A percentile compares a stretch with the other conserved stretches of the same genome.
Evolutionary conservation across 2,113 vertebrate genomes (phyloP).

Genomic region (Daubentonia madagascariensis): DNA sequence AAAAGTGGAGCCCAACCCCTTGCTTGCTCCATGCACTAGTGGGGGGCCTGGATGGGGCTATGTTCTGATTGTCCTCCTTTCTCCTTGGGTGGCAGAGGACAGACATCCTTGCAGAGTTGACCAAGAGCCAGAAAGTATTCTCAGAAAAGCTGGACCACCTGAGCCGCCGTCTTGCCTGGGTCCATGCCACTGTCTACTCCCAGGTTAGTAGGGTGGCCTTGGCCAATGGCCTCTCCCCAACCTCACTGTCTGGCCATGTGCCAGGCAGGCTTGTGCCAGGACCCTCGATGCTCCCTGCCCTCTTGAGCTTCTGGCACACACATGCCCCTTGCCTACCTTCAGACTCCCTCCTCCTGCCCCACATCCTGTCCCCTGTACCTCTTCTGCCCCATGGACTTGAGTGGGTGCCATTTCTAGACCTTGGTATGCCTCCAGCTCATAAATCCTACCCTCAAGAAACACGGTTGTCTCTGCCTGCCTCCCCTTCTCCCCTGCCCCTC

Average conservation of each 20-base stretch:
- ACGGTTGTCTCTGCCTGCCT: not conserved
- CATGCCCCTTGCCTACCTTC: fast-evolving
- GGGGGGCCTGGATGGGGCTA: not conserved
- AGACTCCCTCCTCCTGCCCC: too few species aligned
- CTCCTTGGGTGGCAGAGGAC: constrained; percentile 85
- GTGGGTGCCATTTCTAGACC: not conserved
- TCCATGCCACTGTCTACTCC: constrained; percentile 99
- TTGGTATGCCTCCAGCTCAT: not conserved
- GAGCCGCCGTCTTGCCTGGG: constrained; percentile 96
- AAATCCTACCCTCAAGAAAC: not conserved
- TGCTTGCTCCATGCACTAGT: not conserved
- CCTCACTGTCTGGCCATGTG: not conserved
- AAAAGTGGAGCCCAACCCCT: not conserved
- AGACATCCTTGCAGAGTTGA: constrained; percentile 93
- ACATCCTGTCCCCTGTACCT: not conserved
- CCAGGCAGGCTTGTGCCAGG: not conserved
- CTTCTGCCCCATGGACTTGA: not conserved
- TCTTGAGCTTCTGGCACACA: not conserved
- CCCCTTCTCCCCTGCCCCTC: not conserved
- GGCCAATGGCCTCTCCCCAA: fast-evolving
- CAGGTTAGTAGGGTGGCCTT: constrained; percentile 84
- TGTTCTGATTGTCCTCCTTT: not conserved
- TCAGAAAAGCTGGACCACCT: constrained; percentile 97
- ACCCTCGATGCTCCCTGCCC: not conserved
- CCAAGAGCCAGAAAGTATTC: constrained; percentile 98